Base-by-base conservation (phyloP, 2,113 vertebrate genomes). In the Condylura cristata region DNA sequence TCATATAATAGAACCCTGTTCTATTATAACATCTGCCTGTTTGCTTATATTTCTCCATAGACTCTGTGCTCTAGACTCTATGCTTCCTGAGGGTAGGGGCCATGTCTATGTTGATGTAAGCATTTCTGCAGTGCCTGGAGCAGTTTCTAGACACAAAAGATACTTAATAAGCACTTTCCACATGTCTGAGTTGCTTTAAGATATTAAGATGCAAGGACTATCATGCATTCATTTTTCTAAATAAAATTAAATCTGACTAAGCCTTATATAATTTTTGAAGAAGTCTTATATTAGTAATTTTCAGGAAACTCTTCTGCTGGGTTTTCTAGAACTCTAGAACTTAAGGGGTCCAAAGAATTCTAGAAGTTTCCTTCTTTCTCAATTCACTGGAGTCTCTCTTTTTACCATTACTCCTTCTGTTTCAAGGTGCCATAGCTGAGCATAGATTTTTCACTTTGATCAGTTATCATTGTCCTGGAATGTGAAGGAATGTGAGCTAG, bases 201-300 rank as follows among this genome's bases (percentile, higher is more conserved):
- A 83, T 14, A 41, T 46, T 70, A 68, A 66, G 34, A 34, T 22
- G 8, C 26, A 76, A 93, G 51, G 39, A 89, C 65, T 76, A 70
- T 32, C 41, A 46, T 18, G 14, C 24, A n/a, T 88, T 92, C 48
- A 20, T 68, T 82, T 93, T 94, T 89, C 92, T 91, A 94, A 68
- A 68, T 56, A 37, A 85, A 74, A 65, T 76, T n/a, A 72, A 87
- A 75, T 87, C 44, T 58, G 70, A 70, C 6, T 86, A 80, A 82
- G 48, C 16, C 39, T 82, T n/a, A 56, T 63, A 32, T 39, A 37
- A n/a, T 89, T 91, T 30, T n/a, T 0, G 5, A 48, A 48, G 86
- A 91, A 71, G 63, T 63, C 44, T 72, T 90, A 88, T 37, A 68
- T 96, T 58, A 58, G 37, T 78, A 80, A 84, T 86, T 86, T 93